A percentile compares a stretch with the other conserved stretches of the same genome.
These are phyloP conservation scores for Speoplatyrhinus poulsoni DNA, from an alignment of 2,113 vertebrate genomes.

Conservation along the genomic window DNA sequence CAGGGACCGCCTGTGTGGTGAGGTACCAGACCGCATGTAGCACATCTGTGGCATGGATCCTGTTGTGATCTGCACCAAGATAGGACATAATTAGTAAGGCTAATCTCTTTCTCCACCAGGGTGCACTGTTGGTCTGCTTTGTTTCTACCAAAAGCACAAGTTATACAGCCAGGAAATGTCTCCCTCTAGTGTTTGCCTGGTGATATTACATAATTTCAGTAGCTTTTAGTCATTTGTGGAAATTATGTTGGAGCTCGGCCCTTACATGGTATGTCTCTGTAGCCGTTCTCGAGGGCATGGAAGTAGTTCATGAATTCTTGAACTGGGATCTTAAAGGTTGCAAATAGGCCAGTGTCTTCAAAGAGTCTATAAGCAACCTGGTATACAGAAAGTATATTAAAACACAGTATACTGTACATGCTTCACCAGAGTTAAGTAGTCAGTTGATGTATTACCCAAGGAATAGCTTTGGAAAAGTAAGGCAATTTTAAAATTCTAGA, in stretches of 20 bases:
- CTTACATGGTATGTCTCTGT: slow-evolving; percentile 98
- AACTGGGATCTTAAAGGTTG: slow-evolving; percentile 94
- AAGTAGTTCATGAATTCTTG: slow-evolving; percentile 99
- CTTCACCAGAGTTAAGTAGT: not conserved
- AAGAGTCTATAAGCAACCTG: slow-evolving; percentile 88
- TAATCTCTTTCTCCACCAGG: slow-evolving; percentile 44
- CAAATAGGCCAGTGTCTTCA: slow-evolving; percentile 95
- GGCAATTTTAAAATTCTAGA: too few relatives aligned
- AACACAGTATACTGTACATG: not conserved
- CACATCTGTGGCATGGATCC: slow-evolving; percentile 96
- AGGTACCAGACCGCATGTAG: slow-evolving; percentile 98
- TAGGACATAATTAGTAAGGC: slow-evolving; percentile 20
- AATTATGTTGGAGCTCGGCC: slow-evolving; percentile 17
- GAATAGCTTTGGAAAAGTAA: too few relatives aligned
- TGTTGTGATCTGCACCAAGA: slow-evolving; percentile 89
- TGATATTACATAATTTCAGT: not conserved
- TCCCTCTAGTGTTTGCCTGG: slow-evolving; percentile 46
- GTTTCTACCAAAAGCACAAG: slow-evolving; percentile 2
- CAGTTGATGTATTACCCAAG: not conserved
- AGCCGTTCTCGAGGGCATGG: slow-evolving; percentile 95
- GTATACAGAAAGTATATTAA: slow-evolving; percentile 16
- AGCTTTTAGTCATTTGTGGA: not conserved
- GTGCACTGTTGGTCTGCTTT: slow-evolving; percentile 40
- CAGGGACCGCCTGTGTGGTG: slow-evolving; percentile 91
- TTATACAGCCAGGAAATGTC: not conserved